Percentiles rank a stretch among this genome's conserved stretches.
These are phyloP conservation scores for Amaurobius ferox DNA, from an alignment of 2,888 invertebrate genomes.

Conservation along the genomic window DNA sequence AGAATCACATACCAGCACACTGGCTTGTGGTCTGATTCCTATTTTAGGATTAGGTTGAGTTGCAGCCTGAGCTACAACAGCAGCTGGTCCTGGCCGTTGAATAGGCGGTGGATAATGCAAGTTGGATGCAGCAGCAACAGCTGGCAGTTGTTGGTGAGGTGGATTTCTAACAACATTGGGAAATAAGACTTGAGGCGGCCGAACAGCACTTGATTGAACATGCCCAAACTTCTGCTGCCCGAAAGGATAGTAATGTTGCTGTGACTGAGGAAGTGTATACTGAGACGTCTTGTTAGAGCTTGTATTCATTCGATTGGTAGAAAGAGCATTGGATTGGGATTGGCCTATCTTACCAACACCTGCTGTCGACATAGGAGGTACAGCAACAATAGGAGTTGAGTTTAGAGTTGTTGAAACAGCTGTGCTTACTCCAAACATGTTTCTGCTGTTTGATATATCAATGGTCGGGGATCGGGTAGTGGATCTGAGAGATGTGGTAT, in stretches of 20 bases:
- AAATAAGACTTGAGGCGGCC: conserved; percentile 62
- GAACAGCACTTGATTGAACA: conserved; percentile 45
- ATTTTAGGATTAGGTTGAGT: conserved; percentile 50
- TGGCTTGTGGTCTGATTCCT: conserved; percentile 67
- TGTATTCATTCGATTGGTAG: conserved; percentile 28
- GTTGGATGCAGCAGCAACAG: conserved; percentile 59
- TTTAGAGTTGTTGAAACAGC: conserved; percentile 52
- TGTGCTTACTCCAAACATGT: conserved; percentile 57
- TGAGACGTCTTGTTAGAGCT: conserved; percentile 49
- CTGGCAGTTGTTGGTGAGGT: conserved; percentile 64
- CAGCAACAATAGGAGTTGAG: conserved; percentile 55
- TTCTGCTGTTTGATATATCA: conserved; percentile 47
- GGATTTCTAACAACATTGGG: conserved; percentile 61
- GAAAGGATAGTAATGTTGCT: conserved; percentile 66
- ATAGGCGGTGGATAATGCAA: conserved; percentile 72
- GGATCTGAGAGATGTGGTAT: conserved; percentile 48
- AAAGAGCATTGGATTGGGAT: conserved; percentile 33
- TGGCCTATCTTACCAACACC: conserved; percentile 54
- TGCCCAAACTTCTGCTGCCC: conserved; percentile 64
- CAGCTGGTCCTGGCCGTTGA: conserved; percentile 72
- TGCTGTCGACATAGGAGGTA: conserved; percentile 34
- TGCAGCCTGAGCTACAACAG: conserved; percentile 66
- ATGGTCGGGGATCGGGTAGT: conserved; percentile 65
- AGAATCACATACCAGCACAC: conserved; percentile 64
- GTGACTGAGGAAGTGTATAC: conserved; percentile 55